These are phyloP conservation scores for Pseudomugil tenellus DNA, from an alignment of 2,797 vertebrate species.

Conservation along the genomic window DNA sequence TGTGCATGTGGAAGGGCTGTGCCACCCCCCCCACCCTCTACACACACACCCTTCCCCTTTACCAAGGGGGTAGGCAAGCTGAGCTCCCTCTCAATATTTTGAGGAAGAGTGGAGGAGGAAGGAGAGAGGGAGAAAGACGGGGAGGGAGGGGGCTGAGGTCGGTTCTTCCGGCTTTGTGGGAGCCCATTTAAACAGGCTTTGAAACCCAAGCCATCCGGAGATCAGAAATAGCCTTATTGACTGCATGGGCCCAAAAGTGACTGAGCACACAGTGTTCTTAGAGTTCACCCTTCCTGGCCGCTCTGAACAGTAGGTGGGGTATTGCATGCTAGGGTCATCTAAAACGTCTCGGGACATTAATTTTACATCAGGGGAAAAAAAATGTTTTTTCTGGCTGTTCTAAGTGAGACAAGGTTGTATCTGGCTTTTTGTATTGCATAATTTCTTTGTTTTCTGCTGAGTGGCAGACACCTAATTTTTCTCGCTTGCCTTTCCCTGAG, in stretches of 20 bases:
- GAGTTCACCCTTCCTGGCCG: conserved; percentile 64
- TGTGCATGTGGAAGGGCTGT: conserved; percentile 70
- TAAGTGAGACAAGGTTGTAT: conserved; percentile 32
- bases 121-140: conserved; percentile 44
- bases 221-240: conserved; percentile 85
- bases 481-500: conserved; percentile 29
- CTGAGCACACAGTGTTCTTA: conserved; percentile 73
- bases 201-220: conserved; percentile 85
- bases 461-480: conserved; percentile 38
- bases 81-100: conserved; percentile 79
- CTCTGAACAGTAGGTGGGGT: conserved; percentile 46
- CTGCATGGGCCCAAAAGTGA: conserved; percentile 78
- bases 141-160: conserved; percentile 74
- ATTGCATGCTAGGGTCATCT: conserved; percentile 37
- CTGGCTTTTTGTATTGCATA: conserved; percentile 23
- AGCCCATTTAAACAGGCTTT: conserved; percentile 83
- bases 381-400: conserved; percentile 53
- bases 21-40: conserved; percentile 1
- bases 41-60: conserved; percentile 24
- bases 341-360: conserved; percentile 65
- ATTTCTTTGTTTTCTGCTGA: conserved; percentile 38
- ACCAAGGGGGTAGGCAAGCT: conserved; percentile 68
- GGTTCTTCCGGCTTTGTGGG: conserved; percentile 81
- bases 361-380: conserved; percentile 68
- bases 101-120: conserved; percentile 66